Conservation (phyloP, 2,888 invertebrate species). For the Oeneis ivallda region DNA sequence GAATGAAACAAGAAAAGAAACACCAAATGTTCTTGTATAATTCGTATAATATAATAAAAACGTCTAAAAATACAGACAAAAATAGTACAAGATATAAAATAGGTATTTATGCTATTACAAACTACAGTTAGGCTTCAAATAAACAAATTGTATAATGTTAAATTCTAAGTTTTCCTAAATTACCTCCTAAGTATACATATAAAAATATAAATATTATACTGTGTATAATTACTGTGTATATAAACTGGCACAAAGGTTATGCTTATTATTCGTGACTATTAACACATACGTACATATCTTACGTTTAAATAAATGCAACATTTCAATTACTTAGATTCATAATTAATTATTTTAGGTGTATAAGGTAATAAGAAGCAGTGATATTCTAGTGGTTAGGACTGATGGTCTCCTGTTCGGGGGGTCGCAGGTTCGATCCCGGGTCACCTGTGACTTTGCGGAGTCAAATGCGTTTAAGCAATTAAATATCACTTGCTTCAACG, state of each 20-base stretch:
- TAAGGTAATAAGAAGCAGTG: too few relatives aligned
- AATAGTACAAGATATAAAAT: constrained; percentile 7
- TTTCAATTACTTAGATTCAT: too few relatives aligned
- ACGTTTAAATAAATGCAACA: constrained; percentile 2
- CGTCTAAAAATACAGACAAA: constrained; percentile 31
- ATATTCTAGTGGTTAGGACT: too few relatives aligned
- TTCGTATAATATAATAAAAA: constrained; percentile 18
- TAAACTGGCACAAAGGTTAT: background rate
- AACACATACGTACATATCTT: background rate
- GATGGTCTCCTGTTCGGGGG: too few relatives aligned
- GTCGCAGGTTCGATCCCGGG: too few relatives aligned
- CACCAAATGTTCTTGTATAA: constrained; percentile 24
- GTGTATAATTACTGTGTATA: background rate
- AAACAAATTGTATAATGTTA: background rate
- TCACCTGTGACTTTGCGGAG: too few relatives aligned
- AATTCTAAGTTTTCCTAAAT: background rate
- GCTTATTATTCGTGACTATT: too few relatives aligned
- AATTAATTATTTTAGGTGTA: background rate
- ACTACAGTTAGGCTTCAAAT: background rate
- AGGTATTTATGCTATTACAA: background rate
- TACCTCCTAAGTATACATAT: background rate
- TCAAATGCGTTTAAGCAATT: too few relatives aligned
- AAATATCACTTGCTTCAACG: too few relatives aligned
- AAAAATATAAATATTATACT: background rate
- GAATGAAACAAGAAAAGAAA: background rate